phyloP scores from a whole-genome alignment of 1,140 invertebrate species.

The Polypedilum pembai region DNA sequence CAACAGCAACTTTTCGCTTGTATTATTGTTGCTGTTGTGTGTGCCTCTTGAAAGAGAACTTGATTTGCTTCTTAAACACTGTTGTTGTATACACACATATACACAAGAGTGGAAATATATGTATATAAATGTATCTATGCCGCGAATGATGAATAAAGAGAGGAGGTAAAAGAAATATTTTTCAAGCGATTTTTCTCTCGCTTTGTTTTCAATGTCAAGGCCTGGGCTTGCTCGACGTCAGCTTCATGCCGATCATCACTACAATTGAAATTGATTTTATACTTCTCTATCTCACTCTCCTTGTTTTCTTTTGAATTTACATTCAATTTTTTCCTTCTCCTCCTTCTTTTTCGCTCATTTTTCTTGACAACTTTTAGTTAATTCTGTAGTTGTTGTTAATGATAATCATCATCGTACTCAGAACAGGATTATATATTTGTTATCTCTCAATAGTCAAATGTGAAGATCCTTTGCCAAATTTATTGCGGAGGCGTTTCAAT shows the following conservation, averaged over 20 bases:
- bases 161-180: not conserved
- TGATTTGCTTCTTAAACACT: not conserved
- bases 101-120: not conserved
- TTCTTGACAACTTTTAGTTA: not conserved
- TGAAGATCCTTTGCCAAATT: no score
- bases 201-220: slow-evolving; percentile 25
- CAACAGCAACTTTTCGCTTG: not conserved
- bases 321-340: not conserved
- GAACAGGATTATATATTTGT: no score
- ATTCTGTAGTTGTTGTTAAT: no score
- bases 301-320: not conserved
- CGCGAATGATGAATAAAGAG: not conserved
- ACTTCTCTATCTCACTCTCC: not conserved
- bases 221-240: not conserved
- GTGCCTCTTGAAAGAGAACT: not conserved
- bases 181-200: slow-evolving; percentile 15
- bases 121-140: no score
- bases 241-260: not conserved
- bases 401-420: no score
- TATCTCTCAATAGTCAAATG: no score
- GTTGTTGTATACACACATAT: not conserved
- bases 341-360: not conserved
- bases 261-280: slow-evolving; percentile 14
- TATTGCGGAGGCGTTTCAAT: no score
- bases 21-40: not conserved